These are phyloP conservation scores for Solenopsis fugax DNA, from an alignment of 1,140 invertebrate genomes.

Conservation along the genomic window DNA sequence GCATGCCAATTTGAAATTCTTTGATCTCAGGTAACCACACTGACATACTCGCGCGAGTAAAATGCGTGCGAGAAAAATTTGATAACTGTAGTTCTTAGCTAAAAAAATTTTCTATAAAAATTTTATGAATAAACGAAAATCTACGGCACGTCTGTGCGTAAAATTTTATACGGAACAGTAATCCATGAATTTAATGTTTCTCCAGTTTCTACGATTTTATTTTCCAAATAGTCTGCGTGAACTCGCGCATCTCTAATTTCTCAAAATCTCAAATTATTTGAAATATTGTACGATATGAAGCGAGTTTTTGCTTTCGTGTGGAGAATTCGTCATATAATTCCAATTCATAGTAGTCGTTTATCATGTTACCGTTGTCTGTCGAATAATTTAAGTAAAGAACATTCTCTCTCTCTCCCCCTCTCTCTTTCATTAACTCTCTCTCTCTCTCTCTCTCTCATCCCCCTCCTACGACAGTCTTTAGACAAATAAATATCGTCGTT, in stretches of 20 bases:
- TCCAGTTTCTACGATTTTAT: background rate
- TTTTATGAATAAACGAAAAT: constrained; percentile 6
- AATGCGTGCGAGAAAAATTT: background rate
- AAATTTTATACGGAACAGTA: background rate
- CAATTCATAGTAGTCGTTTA: constrained; percentile 11
- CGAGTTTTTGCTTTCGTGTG: background rate
- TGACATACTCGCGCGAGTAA: background rate
- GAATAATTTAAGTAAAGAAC: constrained; percentile 38
- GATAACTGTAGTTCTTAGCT: background rate
- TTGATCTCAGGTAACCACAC: constrained; percentile 8
- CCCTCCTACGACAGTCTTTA: constrained; percentile 3
- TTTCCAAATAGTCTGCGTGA: background rate
- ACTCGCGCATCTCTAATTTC: background rate
- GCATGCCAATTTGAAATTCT: constrained; percentile 1
- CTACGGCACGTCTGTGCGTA: background rate
- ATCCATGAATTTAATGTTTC: background rate
- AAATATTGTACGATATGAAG: background rate
- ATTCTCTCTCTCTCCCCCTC: constrained; percentile 20
- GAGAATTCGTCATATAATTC: background rate
- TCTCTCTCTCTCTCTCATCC: background rate
- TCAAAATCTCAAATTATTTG: background rate
- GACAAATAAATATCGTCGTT: constrained; percentile 61
- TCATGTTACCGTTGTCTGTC: constrained; percentile 19
- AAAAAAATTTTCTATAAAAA: background rate
- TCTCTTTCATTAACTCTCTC: background rate